Percentiles rank a stretch among this genome's conserved stretches.
Evolutionary conservation across 2,888 invertebrate species (phyloP).

Genomic region (Drosophila hamatofila): DNA sequence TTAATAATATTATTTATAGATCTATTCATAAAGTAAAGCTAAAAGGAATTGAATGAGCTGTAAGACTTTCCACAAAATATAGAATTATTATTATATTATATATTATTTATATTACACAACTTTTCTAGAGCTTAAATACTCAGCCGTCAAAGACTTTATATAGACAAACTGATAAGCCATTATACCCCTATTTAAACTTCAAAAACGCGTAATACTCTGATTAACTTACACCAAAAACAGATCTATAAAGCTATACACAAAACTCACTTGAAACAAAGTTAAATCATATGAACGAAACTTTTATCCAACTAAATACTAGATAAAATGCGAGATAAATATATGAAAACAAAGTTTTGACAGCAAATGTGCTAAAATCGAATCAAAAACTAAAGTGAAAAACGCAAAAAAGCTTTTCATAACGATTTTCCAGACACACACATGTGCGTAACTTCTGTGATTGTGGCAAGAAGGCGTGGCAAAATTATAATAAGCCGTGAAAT

Average conservation of each 20-base stretch:
- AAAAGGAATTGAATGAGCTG: too few species aligned
- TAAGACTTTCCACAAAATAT: too few species aligned
- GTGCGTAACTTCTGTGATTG: conserved; percentile 15
- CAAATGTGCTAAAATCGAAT: conserved; percentile 16
- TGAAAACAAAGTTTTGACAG: not conserved
- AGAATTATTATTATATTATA: too few species aligned
- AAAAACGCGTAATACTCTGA: not conserved
- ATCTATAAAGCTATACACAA: too few species aligned
- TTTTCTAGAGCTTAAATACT: not conserved
- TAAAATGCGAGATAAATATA: not conserved
- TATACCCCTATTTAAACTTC: too few species aligned
- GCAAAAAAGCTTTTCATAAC: conserved; percentile 29
- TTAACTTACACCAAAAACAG: not conserved
- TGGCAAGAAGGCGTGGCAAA: conserved; percentile 7
- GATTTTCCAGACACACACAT: conserved; percentile 16
- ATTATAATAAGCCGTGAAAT: conserved; percentile 56
- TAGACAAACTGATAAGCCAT: too few species aligned
- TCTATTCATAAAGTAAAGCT: too few species aligned
- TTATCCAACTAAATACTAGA: conserved; percentile 2
- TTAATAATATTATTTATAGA: too few species aligned
- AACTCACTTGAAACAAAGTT: not conserved
- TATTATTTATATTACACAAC: too few species aligned
- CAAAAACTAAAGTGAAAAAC: conserved; percentile 17
- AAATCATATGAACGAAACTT: not conserved
- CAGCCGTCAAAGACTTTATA: not conserved